These are phyloP conservation scores for Potorous gilbertii DNA, from an alignment of 2,797 vertebrate species.

Conservation along the genomic window DNA sequence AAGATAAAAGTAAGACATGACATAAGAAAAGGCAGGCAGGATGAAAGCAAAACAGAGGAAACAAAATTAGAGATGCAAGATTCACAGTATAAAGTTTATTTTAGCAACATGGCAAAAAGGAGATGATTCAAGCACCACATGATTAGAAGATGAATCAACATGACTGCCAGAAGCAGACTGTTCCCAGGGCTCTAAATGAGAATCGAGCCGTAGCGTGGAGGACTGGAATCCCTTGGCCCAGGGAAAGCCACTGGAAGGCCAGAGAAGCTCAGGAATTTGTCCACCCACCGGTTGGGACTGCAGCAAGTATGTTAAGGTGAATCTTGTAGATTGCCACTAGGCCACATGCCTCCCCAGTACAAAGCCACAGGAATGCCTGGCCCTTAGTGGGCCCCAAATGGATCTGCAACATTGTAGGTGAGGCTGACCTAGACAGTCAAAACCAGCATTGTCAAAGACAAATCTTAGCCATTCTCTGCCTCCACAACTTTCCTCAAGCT, in stretches of 20 bases:
- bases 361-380: background rate
- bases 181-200: conserved; percentile 18
- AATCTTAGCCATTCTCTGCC: background rate
- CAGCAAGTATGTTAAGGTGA: background rate
- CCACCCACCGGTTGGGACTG: background rate
- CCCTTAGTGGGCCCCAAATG: too few species aligned
- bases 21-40: conserved; percentile 48
- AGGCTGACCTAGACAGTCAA: background rate
- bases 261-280: conserved; percentile 19
- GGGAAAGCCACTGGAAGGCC: conserved; percentile 6
- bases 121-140: conserved; percentile 21
- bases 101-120: conserved; percentile 40
- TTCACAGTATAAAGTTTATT: conserved; percentile 33
- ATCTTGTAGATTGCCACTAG: background rate
- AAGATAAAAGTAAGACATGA: conserved; percentile 54
- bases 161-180: background rate
- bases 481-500: background rate
- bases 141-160: conserved; percentile 32
- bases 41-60: conserved; percentile 41
- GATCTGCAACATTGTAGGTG: background rate
- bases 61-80: conserved; percentile 37
- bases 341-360: background rate
- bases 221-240: conserved; percentile 7
- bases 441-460: background rate
- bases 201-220: conserved; percentile 24